These are phyloP conservation scores for Phalacrocorax aristotelis DNA, from an alignment of 2,113 vertebrate genomes.

Conservation along the genomic window DNA sequence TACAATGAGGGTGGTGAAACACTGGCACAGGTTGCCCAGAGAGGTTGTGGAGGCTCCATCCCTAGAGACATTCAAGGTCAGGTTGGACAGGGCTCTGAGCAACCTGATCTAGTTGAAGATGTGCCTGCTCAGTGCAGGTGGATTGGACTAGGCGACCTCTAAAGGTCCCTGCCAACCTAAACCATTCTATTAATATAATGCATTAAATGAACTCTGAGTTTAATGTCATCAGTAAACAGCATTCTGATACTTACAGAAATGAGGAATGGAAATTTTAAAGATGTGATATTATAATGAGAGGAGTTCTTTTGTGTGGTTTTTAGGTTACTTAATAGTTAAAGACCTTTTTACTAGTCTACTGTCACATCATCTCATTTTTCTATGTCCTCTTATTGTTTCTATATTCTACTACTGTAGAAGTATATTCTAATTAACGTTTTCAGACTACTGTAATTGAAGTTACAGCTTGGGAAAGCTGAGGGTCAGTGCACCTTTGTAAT, in stretches of 20 bases:
- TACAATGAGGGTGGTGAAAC: no score
- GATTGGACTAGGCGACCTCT: no score
- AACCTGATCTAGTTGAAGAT: no score
- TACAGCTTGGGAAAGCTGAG: conserved; percentile 16
- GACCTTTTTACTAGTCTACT: background rate
- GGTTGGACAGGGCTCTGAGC: no score
- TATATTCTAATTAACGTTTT: conserved; percentile 35
- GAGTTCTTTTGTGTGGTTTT: background rate
- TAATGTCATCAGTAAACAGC: no score
- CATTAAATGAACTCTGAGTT: background rate
- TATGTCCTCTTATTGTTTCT: background rate
- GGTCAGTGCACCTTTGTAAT: conserved; percentile 20
- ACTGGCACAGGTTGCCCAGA: no score
- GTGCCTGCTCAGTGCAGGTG: no score
- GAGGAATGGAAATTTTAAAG: background rate
- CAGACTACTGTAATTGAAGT: conserved; percentile 24
- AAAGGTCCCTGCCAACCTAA: no score
- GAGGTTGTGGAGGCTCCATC: no score
- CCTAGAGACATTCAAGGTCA: no score
- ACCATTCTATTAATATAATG: no score
- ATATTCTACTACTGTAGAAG: background rate
- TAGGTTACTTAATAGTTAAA: background rate
- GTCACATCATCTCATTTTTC: background rate
- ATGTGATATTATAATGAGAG: background rate
- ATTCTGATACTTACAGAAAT: background rate